Base-by-base conservation (phyloP, 1,140 invertebrate species). In the Apocrypta bakeri region DNA sequence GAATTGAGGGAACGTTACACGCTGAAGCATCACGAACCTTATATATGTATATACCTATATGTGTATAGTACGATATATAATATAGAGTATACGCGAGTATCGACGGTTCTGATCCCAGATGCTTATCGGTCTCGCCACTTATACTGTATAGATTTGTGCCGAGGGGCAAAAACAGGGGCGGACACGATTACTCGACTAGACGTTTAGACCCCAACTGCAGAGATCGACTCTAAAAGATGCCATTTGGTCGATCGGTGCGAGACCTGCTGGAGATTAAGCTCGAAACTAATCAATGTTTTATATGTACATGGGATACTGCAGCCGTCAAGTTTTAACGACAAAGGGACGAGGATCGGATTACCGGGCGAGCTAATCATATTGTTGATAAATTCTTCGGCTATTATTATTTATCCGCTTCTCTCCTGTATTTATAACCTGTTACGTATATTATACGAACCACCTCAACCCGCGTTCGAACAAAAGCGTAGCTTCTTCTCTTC, bases 161-260 rank as follows among this genome's bases (percentile, higher is more conserved):
- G 9, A 21, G 63, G 63, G 63, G 9, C 63, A 27, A 27, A 66
- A 66, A 66, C 27, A 25, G 24, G 63, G 25, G 25, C 27, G 27
- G 63, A 27, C 63, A 12, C 63, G 63, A 66, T 66, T 66, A 66
- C 27, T 25, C 24, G 63, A 12, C 8, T 25, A 29, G 63, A 66
- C 27, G 27, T 66, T 66, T 66, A 29, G 24, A 4, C 63, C 25
- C 63, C 11, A 25, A 48, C 14, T 17, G 12, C 12, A 17, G 42
- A 48, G 42, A 64, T 29, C 63, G 63, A 29, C 63, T 1, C 63
- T 66, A 66, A 66, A 66, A 66, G 24, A 66, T 66, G 63, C 27
- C 63, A 66, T 66, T 66, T 66, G 63, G 48, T 6, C 48, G 48
- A 17, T 48, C 42, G 42, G 12, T 17, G 14, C 42, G 14, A 1